phyloP scores from a whole-genome alignment of 2,113 vertebrate species.

The Sinocyclocheilus anshuiensis region DNA sequence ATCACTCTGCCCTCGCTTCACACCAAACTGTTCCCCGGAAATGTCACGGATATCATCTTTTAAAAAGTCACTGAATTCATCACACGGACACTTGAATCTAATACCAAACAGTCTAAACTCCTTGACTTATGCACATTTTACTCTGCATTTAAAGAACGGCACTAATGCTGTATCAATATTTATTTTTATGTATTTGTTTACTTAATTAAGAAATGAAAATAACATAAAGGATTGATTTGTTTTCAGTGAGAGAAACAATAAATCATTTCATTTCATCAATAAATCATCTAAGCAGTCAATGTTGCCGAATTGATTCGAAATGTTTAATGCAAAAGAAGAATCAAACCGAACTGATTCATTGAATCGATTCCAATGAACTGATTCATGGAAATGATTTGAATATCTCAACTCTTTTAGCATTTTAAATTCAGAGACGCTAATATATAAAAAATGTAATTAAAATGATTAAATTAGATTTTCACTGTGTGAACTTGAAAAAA shows the following conservation, averaged over 20 bases:
- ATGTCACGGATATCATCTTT: background rate
- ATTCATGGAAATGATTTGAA: background rate
- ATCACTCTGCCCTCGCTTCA: background rate
- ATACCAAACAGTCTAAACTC: background rate
- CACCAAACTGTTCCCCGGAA: background rate
- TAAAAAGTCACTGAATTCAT: constrained; percentile 16
- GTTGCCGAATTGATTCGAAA: background rate
- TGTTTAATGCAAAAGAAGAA: background rate
- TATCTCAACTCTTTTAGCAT: background rate
- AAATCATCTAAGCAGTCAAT: background rate
- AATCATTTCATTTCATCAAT: background rate
- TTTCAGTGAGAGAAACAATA: background rate
- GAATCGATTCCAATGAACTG: background rate
- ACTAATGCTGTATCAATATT: too few relatives aligned
- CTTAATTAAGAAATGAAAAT: background rate
- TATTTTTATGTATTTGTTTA: background rate
- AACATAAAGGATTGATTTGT: background rate
- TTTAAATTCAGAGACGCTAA: background rate
- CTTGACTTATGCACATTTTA: background rate
- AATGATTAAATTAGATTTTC: too few relatives aligned
- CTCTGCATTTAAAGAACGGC: background rate
- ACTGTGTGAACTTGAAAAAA: too few relatives aligned
- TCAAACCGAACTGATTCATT: background rate
- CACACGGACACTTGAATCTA: background rate
- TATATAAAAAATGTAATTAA: too few relatives aligned